phyloP scores from a whole-genome alignment of 2,888 invertebrate genomes.

The Agrotis ipsilon region DNA sequence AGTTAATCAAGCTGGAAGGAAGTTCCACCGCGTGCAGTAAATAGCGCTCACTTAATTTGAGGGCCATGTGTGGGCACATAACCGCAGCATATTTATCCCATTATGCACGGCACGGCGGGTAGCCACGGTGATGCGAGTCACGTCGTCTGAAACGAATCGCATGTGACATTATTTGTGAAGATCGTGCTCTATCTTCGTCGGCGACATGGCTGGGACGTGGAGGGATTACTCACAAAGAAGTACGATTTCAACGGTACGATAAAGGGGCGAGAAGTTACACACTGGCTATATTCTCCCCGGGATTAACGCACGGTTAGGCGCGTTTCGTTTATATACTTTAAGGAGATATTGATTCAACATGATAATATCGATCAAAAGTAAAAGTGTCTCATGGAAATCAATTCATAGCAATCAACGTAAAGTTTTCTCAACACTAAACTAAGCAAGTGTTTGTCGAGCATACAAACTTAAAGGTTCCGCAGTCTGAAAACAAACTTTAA shows the following conservation, averaged over 20 bases:
- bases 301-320: constrained; percentile 86
- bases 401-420: not conserved
- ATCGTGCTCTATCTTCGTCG: constrained; percentile 92
- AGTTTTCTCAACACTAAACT: not conserved
- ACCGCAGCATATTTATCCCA: constrained; percentile 91
- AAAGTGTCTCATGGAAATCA: not conserved
- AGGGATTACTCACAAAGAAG: constrained; percentile 91
- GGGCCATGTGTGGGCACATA: constrained; percentile 89
- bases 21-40: constrained; percentile 86
- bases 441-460: not conserved
- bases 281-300: constrained; percentile 84
- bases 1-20: constrained; percentile 87
- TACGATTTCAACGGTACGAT: constrained; percentile 90
- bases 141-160: constrained; percentile 91
- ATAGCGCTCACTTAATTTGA: constrained; percentile 89
- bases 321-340: constrained; percentile 74
- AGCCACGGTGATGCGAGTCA: constrained; percentile 89
- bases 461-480: no score
- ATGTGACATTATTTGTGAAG: constrained; percentile 92
- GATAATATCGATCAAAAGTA: constrained; percentile 36
- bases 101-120: constrained; percentile 88
- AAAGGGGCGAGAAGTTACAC: constrained; percentile 89
- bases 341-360: constrained; percentile 54
- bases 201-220: constrained; percentile 89
- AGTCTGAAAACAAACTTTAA: no score